A percentile compares a stretch with the other conserved stretches of the same genome.
These are phyloP conservation scores for Cryptotermes secundus DNA, from an alignment of 1,140 invertebrate species.

Conservation along the genomic window DNA sequence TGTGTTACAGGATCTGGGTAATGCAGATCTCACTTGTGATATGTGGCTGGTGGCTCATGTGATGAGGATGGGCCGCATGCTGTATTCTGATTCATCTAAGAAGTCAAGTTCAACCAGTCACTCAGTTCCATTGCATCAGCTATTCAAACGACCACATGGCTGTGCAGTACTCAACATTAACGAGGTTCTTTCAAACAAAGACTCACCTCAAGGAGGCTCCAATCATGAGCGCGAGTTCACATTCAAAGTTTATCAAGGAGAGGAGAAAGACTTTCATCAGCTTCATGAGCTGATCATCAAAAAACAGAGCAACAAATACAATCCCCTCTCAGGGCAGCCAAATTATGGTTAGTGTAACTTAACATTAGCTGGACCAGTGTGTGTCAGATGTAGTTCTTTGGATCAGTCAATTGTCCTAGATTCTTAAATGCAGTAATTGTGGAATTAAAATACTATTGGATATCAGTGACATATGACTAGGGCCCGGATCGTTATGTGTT, in stretches of 20 bases:
- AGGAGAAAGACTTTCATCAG: slow-evolving; percentile 89
- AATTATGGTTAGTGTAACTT: slow-evolving; percentile 59
- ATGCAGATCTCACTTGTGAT: slow-evolving; percentile 76
- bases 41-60: slow-evolving; percentile 86
- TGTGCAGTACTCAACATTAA: slow-evolving; percentile 70
- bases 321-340: slow-evolving; percentile 69
- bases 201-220: background rate
- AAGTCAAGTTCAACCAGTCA: slow-evolving; percentile 46
- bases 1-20: slow-evolving; percentile 63
- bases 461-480: too few relatives aligned
- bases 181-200: slow-evolving; percentile 39
- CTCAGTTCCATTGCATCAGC: slow-evolving; percentile 52
- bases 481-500: too few relatives aligned
- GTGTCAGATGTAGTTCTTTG: too few relatives aligned
- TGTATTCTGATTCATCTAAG: slow-evolving; percentile 73
- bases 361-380: too few relatives aligned
- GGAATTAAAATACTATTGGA: too few relatives aligned
- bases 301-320: slow-evolving; percentile 79
- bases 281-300: slow-evolving; percentile 85
- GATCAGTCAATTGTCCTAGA: too few relatives aligned
- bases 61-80: slow-evolving; percentile 82
- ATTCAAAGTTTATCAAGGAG: slow-evolving; percentile 77
- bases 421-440: too few relatives aligned
- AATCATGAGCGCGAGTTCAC: slow-evolving; percentile 68
- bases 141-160: slow-evolving; percentile 76